phyloP scores from a whole-genome alignment of 2,888 invertebrate genomes.

The Harpalus rufipes region DNA sequence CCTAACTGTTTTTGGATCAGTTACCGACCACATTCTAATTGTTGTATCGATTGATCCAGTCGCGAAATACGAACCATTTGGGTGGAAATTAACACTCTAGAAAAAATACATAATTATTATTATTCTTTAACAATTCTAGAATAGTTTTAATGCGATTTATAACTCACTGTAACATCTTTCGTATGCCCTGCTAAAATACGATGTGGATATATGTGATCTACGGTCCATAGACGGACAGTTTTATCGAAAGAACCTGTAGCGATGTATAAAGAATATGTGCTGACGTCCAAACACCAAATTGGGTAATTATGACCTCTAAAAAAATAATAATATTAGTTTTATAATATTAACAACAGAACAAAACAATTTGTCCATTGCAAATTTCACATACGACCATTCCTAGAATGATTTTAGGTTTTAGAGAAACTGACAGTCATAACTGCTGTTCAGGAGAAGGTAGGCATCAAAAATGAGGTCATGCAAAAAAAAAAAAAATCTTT shows the following conservation, averaged over 20 bases:
- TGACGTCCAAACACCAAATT: constrained; percentile 92
- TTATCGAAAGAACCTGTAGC: constrained; percentile 90
- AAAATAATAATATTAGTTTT: not conserved
- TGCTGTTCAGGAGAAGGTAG: too few species aligned
- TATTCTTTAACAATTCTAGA: not conserved
- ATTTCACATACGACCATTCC: too few species aligned
- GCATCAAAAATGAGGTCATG: too few species aligned
- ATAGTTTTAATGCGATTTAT: constrained; percentile 9
- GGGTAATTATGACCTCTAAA: constrained; percentile 91
- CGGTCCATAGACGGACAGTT: constrained; percentile 89
- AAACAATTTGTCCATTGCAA: too few species aligned
- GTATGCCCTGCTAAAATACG: constrained; percentile 93
- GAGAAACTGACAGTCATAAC: too few species aligned
- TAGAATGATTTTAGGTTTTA: too few species aligned
- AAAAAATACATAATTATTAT: constrained; percentile 67
- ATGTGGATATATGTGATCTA: constrained; percentile 89
- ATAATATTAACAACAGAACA: too few species aligned
- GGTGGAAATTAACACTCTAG: constrained; percentile 93
- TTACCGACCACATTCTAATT: constrained; percentile 91
- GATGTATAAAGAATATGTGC: constrained; percentile 83
- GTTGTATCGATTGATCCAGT: constrained; percentile 95
- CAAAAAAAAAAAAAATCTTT: too few species aligned
- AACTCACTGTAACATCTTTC: constrained; percentile 90
- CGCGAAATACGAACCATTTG: constrained; percentile 93
- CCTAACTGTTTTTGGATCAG: constrained; percentile 89